A percentile compares a stretch with the other conserved stretches of the same genome.
Evolutionary conservation across 2,797 vertebrate genomes (phyloP).

Genomic region (Xiphophorus birchmanni): DNA sequence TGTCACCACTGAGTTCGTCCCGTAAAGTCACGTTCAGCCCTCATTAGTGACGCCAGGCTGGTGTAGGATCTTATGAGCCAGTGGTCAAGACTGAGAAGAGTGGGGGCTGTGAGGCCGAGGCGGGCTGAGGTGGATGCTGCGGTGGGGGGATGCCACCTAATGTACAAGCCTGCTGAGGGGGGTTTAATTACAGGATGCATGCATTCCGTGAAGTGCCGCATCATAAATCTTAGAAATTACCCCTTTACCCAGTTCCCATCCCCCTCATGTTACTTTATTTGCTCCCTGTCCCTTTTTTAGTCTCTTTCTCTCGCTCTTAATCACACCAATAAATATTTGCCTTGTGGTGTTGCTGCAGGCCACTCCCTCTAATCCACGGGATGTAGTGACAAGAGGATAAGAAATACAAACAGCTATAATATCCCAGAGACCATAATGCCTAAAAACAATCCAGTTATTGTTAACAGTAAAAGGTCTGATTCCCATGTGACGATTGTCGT

Average conservation of each 20-base stretch:
- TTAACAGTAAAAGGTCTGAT: conserved; percentile 6
- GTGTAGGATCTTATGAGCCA: conserved; percentile 73
- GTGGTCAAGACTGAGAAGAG: conserved; percentile 20
- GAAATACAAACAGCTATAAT: not conserved
- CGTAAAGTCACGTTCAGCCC: conserved; percentile 61
- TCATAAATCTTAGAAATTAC: conserved; percentile 82
- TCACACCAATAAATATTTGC: conserved; percentile 71
- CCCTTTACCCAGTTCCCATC: conserved; percentile 41
- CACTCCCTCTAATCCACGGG: conserved; percentile 11
- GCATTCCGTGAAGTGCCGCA: conserved; percentile 78
- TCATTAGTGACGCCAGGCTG: conserved; percentile 75
- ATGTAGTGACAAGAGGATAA: conserved; percentile 16
- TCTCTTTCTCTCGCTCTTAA: conserved; percentile 24
- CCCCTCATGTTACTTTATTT: conserved; percentile 63
- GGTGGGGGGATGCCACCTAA: conserved; percentile 63
- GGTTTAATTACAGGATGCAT: conserved; percentile 85
- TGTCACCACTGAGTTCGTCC: conserved; percentile 56
- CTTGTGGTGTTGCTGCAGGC: conserved; percentile 21
- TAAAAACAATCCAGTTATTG: conserved; percentile 1
- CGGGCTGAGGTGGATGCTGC: conserved; percentile 34
- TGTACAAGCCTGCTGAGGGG: conserved; percentile 65
- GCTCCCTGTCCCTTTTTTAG: conserved; percentile 21
- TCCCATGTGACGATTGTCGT: conserved; percentile 1
- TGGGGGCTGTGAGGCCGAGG: conserved; percentile 26
- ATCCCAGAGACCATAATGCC: not conserved